phyloP scores from a whole-genome alignment of 2,888 invertebrate genomes.

The Lepidochrysops patricia region DNA sequence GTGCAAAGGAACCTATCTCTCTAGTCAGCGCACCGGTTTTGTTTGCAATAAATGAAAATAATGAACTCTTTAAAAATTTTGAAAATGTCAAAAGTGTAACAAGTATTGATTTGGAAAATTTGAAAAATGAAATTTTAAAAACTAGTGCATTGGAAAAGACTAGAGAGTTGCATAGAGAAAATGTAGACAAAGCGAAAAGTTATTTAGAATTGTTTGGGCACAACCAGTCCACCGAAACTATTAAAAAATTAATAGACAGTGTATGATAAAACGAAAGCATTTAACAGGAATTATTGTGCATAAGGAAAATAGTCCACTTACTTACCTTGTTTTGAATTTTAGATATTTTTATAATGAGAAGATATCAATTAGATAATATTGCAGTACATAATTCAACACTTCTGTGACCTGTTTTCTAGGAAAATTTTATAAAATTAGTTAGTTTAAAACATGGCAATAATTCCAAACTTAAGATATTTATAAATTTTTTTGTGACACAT shows the following conservation, averaged over 20 bases:
- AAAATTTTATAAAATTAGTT: no score
- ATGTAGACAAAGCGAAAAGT: slow-evolving; percentile 46
- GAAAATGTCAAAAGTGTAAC: slow-evolving; percentile 75
- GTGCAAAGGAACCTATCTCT: slow-evolving; percentile 75
- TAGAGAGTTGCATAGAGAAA: slow-evolving; percentile 41
- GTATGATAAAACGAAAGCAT: slow-evolving; percentile 29
- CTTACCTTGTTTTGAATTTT: neutral
- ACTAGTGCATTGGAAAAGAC: slow-evolving; percentile 55
- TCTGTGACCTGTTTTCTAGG: no score
- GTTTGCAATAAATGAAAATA: slow-evolving; percentile 85
- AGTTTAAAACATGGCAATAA: no score
- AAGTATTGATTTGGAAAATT: slow-evolving; percentile 75
- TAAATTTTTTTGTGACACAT: no score
- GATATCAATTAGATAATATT: neutral
- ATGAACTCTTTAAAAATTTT: slow-evolving; percentile 73
- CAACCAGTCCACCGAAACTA: slow-evolving; percentile 49
- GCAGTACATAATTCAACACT: neutral
- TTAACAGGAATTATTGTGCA: neutral
- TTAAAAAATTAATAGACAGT: slow-evolving; percentile 53
- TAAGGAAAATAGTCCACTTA: neutral
- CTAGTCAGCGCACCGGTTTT: slow-evolving; percentile 88
- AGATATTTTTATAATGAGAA: neutral
- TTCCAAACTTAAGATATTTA: no score
- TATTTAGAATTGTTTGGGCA: slow-evolving; percentile 51
- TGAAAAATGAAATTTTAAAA: slow-evolving; percentile 50